Evolutionary conservation across 2,113 vertebrate species (phyloP), one percentile per base, ranked within the genome.

Genomic region (Vimba vimba): DNA sequence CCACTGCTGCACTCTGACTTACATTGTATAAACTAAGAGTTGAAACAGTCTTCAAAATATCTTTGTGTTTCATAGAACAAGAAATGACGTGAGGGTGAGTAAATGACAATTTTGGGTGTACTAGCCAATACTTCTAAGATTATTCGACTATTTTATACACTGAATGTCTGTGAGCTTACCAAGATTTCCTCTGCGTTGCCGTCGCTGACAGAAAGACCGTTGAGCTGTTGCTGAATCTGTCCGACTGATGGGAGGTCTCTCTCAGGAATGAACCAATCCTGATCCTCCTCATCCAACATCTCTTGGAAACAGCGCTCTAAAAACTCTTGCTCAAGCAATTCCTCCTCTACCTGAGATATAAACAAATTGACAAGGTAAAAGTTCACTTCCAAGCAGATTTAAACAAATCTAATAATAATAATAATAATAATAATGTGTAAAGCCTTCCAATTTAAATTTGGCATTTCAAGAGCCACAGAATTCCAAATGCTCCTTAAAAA

Each of bases 281-380:
- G 95, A 86, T 99, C 98, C 86, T 99, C 98, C 84, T 99, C 98
- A 66, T 99, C 98, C 92, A 99, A 92, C 98, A 99, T 99, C 94
- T 99, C 98, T 93, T 99, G 98, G 95, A 99, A 98, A 92, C 98
- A 99, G 79, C 97, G 97, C 88, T 99, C 98, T 10, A 99, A 91
- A 89, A 99, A 99, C 78, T 99, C 98, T 91, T 99, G 97, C 90
- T 99, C 98, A 94, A 97, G 93, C 43, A 99, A 94, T 92, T 99
- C 98, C 91, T 99, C 97, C 83, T 99, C 97, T 89, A 99, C 98
- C 98, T 99, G 27, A 59, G 6, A 36, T 4, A 50, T 6, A 52
- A 52, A 85, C 6, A 57, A 66, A 73, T 25, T 9, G 13, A 73
- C 55, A 57, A 68, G 36, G 1, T 13, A 27, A 47, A 25, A 80